Percentiles rank a stretch among this genome's conserved stretches.
Conservation (phyloP, 2,888 invertebrate genomes). For the Lissocephala sabroskyi region DNA sequence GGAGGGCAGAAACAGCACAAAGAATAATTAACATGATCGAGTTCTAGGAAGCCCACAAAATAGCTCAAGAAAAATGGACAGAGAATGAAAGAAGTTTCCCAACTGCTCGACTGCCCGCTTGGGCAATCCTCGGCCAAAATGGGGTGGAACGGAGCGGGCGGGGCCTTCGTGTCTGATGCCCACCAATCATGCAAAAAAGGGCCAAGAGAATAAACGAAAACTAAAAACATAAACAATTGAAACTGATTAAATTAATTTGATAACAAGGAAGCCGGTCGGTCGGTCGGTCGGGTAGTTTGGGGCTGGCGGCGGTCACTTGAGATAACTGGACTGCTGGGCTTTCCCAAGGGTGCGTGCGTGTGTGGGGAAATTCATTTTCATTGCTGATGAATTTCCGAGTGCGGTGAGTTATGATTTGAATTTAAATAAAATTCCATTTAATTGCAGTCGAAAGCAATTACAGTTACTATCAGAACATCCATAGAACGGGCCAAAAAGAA, state of each 20-base stretch:
- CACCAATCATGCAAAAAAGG: conserved; percentile 56
- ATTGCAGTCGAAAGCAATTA: conserved; percentile 17
- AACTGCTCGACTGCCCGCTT: too few relatives aligned
- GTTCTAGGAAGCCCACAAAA: not conserved
- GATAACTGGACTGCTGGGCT: not conserved
- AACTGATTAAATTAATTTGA: conserved; percentile 65
- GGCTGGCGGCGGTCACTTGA: conserved; percentile 8
- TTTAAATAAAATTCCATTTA: conserved; percentile 36
- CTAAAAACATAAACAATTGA: conserved; percentile 61
- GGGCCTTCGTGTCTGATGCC: conserved; percentile 45
- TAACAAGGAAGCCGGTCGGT: conserved; percentile 33
- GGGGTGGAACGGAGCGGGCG: too few relatives aligned
- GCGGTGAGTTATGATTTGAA: conserved; percentile 40
- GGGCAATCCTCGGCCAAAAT: too few relatives aligned
- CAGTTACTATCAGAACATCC: too few relatives aligned
- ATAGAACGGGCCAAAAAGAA: too few relatives aligned
- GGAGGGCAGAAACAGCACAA: too few relatives aligned
- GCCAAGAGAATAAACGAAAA: conserved; percentile 7
- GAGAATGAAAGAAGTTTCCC: conserved; percentile 4
- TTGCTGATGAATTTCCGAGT: conserved; percentile 31
- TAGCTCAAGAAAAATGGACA: not conserved
- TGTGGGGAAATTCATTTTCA: conserved; percentile 14
- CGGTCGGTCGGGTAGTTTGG: not conserved
- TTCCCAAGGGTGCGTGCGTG: not conserved
- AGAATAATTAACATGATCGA: not conserved